phyloP scores from a whole-genome alignment of 2,113 vertebrate species.

The Peromyscus leucopus region DNA sequence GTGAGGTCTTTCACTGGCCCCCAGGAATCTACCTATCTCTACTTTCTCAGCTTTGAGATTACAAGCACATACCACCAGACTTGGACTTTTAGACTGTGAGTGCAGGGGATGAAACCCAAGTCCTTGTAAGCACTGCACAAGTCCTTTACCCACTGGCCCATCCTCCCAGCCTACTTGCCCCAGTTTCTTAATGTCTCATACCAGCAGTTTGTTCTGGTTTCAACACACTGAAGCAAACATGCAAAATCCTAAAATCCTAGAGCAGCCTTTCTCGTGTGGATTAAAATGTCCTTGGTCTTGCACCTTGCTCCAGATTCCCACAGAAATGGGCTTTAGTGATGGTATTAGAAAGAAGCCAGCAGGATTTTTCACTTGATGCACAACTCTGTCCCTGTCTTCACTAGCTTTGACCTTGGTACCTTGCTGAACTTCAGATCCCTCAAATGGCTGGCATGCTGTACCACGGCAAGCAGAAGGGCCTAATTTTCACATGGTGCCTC shows the following conservation, averaged over 20 bases:
- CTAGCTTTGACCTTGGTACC: background rate
- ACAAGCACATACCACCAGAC: background rate
- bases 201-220: background rate
- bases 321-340: background rate
- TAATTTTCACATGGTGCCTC: background rate
- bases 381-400: background rate
- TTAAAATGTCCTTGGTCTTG: background rate
- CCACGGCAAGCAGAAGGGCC: fast-evolving
- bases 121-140: too few species aligned
- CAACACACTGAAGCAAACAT: background rate
- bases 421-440: background rate
- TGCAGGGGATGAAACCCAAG: background rate
- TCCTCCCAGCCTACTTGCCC: background rate
- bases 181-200: background rate
- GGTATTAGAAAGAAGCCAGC: background rate
- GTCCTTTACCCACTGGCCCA: background rate
- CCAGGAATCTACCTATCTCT: too few species aligned
- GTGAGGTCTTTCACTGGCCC: background rate
- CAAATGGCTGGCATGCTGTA: background rate
- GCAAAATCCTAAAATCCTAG: background rate
- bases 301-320: background rate
- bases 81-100: background rate
- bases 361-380: background rate
- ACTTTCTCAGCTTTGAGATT: background rate
- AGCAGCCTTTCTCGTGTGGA: background rate